A percentile compares a stretch with the other conserved stretches of the same genome.
Evolutionary conservation across 2,888 invertebrate genomes (phyloP).

Genomic region (Phorcus lineatus): DNA sequence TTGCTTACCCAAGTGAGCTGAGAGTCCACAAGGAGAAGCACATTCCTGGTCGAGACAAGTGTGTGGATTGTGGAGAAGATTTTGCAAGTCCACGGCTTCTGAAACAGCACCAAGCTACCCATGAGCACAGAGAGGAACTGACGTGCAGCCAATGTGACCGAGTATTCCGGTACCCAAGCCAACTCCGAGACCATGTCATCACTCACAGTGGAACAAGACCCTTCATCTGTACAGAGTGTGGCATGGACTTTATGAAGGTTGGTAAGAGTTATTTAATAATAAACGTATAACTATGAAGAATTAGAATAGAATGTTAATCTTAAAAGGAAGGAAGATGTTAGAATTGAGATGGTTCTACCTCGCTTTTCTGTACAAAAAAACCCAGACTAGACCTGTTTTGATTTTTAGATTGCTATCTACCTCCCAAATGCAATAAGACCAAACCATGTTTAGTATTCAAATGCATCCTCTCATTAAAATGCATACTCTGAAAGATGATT

Average conservation of each 20-base stretch:
- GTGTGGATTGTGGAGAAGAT: constrained; percentile 61
- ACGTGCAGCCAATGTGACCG: constrained; percentile 65
- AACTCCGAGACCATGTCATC: constrained; percentile 73
- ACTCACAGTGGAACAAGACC: constrained; percentile 73
- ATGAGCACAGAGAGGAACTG: constrained; percentile 60
- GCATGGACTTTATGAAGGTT: constrained; percentile 76
- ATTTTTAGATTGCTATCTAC: too few relatives aligned
- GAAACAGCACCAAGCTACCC: constrained; percentile 58
- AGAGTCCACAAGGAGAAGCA: constrained; percentile 67
- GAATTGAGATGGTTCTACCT: too few relatives aligned
- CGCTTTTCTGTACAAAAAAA: too few relatives aligned
- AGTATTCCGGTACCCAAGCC: constrained; percentile 74
- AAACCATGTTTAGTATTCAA: too few relatives aligned
- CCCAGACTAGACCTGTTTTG: too few relatives aligned
- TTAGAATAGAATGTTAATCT: neutral
- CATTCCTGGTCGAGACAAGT: constrained; percentile 50
- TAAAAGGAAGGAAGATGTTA: too few relatives aligned
- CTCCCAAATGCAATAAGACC: too few relatives aligned
- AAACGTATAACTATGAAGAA: neutral
- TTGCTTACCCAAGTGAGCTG: constrained; percentile 71
- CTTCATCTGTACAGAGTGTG: constrained; percentile 74
- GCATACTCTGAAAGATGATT: too few relatives aligned
- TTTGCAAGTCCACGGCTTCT: constrained; percentile 60
- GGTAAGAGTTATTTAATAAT: neutral
- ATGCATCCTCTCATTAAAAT: too few relatives aligned